Conservation (phyloP, 2,888 invertebrate genomes). For the Coecobrya sp. region DNA sequence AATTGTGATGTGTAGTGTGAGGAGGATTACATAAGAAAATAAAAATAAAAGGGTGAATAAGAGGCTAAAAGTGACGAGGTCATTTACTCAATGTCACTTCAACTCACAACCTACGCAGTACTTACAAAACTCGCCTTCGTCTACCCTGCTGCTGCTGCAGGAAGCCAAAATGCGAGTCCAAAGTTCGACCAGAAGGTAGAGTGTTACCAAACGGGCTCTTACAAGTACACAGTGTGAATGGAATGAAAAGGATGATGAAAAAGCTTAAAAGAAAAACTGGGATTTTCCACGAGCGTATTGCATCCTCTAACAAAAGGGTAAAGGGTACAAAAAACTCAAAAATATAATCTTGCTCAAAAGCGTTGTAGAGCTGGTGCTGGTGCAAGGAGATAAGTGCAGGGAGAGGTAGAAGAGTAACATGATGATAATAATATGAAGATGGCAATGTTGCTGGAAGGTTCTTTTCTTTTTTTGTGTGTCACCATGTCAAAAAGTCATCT, state of each 20-base stretch:
- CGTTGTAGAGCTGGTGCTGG: neutral
- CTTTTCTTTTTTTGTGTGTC: neutral
- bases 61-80: conserved; percentile 60
- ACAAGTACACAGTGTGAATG: conserved; percentile 4
- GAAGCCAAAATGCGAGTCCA: neutral
- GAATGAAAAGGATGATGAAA: neutral
- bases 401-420: neutral
- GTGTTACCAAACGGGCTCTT: neutral
- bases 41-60: conserved; percentile 35
- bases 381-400: neutral
- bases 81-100: conserved; percentile 74
- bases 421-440: neutral
- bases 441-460: neutral
- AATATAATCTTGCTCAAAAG: neutral
- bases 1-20: neutral
- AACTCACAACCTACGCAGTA: neutral
- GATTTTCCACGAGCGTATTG: neutral
- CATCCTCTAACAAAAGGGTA: neutral
- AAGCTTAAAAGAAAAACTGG: neutral
- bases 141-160: neutral
- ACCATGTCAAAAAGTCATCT: neutral
- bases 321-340: conserved; percentile 24
- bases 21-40: neutral
- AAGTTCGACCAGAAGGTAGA: neutral
- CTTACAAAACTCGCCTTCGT: neutral